Evolutionary conservation across 2,113 vertebrate species (phyloP), one percentile per base, ranked within the genome.

Genomic region (Ciconia maguari): DNA sequence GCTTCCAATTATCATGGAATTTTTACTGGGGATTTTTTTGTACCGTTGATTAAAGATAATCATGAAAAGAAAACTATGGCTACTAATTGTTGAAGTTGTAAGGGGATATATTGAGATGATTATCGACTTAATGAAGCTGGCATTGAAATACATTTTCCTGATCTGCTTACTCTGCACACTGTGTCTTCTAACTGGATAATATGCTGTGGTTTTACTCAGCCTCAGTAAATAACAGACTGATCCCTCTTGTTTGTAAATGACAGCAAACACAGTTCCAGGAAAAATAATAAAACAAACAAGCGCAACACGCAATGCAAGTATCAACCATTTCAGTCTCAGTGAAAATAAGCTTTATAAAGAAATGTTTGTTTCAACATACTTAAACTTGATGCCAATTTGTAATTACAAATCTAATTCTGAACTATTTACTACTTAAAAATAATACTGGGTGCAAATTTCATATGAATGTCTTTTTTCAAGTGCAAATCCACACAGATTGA

Each of bases 61-160:
- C 42, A 74, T 0, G 1, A 66, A 89, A 89, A 70, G 38, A 96
- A 94, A 96, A 69, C 66, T 83, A 62, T n/a, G 86, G 94, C 87
- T 94, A 91, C 92, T 97, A 96, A 97, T 97, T 96, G 91, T 93
- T 89, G 86, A 94, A 94, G 80, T 66, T 97, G 89, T 85, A 94
- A 64, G 66, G 90, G 92, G 96, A 96, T 96, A 94, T 96, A 96
- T 94, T 96, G 95, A 96, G 94, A 96, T 96, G 81, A 96, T 97
- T 97, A 95, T 97, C 87, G 16, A 93, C 89, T 96, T 94, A 96
- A 97, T 97, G 94, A 96, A 94, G 87, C 87, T 94, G 87, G 94
- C 92, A 88, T 72, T 87, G 93, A 96, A 97, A 97, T 94, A 87
- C 83, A 89, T 95, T 96, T 93, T 89, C 66, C 86, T 95, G 85